Evolutionary conservation across 2,113 vertebrate genomes (phyloP), one percentile per base, ranked within the genome.

Genomic region (Xiphias gladius): DNA sequence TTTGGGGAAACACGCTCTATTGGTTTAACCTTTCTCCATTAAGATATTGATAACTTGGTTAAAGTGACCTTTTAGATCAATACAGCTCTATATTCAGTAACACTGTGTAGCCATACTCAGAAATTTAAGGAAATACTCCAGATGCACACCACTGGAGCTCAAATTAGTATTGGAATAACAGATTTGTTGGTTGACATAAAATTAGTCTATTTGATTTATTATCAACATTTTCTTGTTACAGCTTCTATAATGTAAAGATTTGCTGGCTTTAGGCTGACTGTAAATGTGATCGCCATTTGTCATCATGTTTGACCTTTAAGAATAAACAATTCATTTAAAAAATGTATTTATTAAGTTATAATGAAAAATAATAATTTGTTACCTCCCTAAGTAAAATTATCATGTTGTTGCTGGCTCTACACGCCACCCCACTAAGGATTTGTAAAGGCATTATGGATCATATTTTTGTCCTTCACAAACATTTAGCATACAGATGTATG

Each of bases 31-130:
- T 79, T 89, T 79, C 50, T 65, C 22, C 13, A 54, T 24, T 79
- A 76, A 54, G 14, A 59, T 57, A 83, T 71, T 80, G 68, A 80
- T 80, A 84, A 26, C 4, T 78, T 86, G 24, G 84, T 91, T 70
- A 63, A 73, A 67, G 37, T 63, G 59, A 79, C 68, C 20, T 76
- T 87, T 82, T 20, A 50, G 46, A 80, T 89, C 82, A 76, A 88
- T 72, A 48, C 26, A 28, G 52, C 7, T 26, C 59, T 37, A 26
- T 62, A 61, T 22, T 59, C 43, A 76, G 83, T 54, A 67, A 76
- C 73, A 50, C 24, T 14, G 35, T 48, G 17, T 59, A 24, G 7
- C 62, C 10, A 63, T 54, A 35, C 2, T 64, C 24, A 19, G 22
- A 67, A 39, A 73, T 57, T 62, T 26, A 43, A 14, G 24, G 50